Evolutionary conservation across 2,113 vertebrate genomes (phyloP).

Genomic region (Pristiophorus japonicus): DNA sequence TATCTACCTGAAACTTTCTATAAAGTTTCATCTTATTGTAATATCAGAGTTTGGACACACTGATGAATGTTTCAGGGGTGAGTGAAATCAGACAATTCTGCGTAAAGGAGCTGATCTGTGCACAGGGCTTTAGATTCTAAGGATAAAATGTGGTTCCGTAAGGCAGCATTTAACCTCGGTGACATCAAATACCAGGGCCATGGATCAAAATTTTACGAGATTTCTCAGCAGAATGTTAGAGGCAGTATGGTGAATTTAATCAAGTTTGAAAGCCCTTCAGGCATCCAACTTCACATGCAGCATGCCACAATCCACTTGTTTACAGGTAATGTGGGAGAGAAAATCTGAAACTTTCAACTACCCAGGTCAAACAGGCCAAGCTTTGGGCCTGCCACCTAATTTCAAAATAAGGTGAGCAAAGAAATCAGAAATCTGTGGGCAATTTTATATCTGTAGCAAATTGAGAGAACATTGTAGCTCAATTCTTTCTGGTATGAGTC

Average conservation of each 20-base stretch:
- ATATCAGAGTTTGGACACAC: not conserved
- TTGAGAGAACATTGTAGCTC: not conserved
- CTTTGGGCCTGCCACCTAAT: not conserved
- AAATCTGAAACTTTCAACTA: not conserved
- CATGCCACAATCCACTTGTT: not conserved
- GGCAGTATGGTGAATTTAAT: not conserved
- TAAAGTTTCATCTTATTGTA: not conserved
- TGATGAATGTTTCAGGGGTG: not conserved
- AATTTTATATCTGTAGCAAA: not conserved
- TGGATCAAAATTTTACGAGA: not conserved
- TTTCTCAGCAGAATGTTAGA: not conserved
- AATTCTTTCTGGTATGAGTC: not conserved
- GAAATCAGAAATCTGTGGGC: not conserved
- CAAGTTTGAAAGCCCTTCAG: not conserved
- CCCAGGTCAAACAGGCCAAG: not conserved
- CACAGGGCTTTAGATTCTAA: not conserved
- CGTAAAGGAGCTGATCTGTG: not conserved
- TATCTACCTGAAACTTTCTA: not conserved
- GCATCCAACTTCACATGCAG: not conserved
- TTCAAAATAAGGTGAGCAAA: not conserved
- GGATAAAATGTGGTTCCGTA: not conserved
- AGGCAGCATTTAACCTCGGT: not conserved
- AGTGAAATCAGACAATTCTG: not conserved
- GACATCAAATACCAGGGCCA: not conserved
- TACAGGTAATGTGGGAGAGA: not conserved